Evolutionary conservation across 1,140 invertebrate species (phyloP), one percentile per base, ranked within the genome.

Genomic region (Ectropis grisescens): DNA sequence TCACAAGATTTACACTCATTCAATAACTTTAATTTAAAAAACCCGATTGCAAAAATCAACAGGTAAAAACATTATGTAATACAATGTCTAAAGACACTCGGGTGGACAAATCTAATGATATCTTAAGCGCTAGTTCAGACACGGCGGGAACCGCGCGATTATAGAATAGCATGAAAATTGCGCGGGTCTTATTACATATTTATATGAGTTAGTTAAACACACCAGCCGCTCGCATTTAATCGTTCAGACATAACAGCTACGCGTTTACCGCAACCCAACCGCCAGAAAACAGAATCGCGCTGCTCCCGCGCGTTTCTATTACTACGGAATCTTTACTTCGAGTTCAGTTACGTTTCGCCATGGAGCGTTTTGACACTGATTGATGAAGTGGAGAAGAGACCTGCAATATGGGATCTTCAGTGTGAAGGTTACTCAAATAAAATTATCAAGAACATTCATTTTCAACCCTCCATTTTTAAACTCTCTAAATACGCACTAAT

Each of bases 331-430:
- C 24, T 28, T 28, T 27, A 15, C 10, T 27, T 15, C 13, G 36
- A 36, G 37, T 38, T 45, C 32, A 38, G 42, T 39, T 38, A 36
- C 36, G 16, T 30, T 23, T 42, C 29, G 23, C 35, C 15, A 43
- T 43, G 33, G 34, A 43, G 37, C 35, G 32, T 12, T 54, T 58
- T 37, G 39, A 48, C 42, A 51, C 44, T 8, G 47, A 54, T 58
- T 36, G 51, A 51, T 29, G 51, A 55, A 42, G 45, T 53, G 22
- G 40, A 53, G 35, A 56, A 55, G 30, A 37, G 52, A 42, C 50
- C 38, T 43, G 52, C 41, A 32, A 38, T 59, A 37, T 57, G 49
- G 53, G 40, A 58, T 19, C 29, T 60, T 33, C 36, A 48, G 33
- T 44, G 43, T 47, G 38, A 19, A 1, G 49, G 57, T 39, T 60